Evolutionary conservation across 2,888 invertebrate genomes (phyloP).

Genomic region (Sericinus montela): DNA sequence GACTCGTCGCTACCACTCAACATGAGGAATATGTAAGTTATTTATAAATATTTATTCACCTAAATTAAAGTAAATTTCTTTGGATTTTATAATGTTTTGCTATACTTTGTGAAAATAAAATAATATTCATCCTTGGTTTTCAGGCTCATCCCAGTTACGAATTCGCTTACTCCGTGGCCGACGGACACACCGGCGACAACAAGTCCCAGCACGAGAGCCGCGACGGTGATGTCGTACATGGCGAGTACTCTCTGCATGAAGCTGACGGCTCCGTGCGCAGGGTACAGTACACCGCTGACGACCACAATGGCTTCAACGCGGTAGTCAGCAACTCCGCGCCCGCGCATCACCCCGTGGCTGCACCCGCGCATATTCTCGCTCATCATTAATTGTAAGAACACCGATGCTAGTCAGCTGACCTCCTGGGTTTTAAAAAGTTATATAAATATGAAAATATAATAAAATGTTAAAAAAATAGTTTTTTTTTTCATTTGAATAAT

Average conservation of each 20-base stretch:
- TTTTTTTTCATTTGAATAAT: no score
- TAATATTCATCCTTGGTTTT: no score
- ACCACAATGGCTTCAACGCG: slow-evolving; percentile 79
- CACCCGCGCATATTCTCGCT: slow-evolving; percentile 49
- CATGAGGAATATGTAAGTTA: slow-evolving; percentile 33
- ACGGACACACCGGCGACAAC: slow-evolving; percentile 80
- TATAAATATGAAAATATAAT: no score
- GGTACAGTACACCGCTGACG: slow-evolving; percentile 79
- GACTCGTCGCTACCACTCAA: slow-evolving; percentile 17
- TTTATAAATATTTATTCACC: background rate
- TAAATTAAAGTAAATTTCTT: background rate
- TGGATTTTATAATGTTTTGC: background rate
- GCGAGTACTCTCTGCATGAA: slow-evolving; percentile 77
- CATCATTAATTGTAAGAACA: slow-evolving; percentile 50
- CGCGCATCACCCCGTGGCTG: slow-evolving; percentile 28
- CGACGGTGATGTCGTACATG: slow-evolving; percentile 79
- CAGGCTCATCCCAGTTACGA: slow-evolving; percentile 74
- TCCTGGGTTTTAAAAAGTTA: no score
- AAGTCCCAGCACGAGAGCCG: slow-evolving; percentile 78
- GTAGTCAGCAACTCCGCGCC: slow-evolving; percentile 72
- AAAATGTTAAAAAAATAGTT: no score
- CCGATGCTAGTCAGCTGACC: no score
- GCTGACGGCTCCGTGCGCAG: slow-evolving; percentile 79
- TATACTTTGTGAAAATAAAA: no score
- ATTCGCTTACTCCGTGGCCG: slow-evolving; percentile 79